phyloP scores from a whole-genome alignment of 1,140 invertebrate genomes.

The Octopus sinensis region DNA sequence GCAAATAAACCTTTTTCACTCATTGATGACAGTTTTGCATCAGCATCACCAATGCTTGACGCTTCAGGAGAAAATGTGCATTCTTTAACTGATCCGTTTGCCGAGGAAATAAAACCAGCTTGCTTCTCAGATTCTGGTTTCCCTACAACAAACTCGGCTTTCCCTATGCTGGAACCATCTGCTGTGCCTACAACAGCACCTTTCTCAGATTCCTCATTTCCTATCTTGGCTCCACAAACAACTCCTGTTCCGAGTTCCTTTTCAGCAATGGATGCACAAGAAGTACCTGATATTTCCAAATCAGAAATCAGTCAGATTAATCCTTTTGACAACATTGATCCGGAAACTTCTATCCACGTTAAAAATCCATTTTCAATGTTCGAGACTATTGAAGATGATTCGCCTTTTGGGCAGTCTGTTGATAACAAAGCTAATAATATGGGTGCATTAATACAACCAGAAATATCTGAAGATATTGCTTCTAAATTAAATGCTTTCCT shows the following conservation, averaged over 20 bases:
- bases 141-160: slow-evolving; percentile 3
- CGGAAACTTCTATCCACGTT: not conserved
- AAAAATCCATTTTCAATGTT: slow-evolving; percentile 1
- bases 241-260: not conserved
- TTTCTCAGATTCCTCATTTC: slow-evolving; percentile 15
- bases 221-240: slow-evolving; percentile 17
- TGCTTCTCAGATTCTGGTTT: slow-evolving; percentile 27
- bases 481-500: not conserved
- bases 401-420: not conserved
- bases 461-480: not conserved
- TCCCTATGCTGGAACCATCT: not conserved
- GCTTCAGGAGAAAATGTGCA: too few species aligned
- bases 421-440: not conserved
- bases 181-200: not conserved
- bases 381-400: not conserved
- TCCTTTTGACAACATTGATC: not conserved
- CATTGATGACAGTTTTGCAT: not conserved
- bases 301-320: not conserved
- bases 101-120: too few species aligned
- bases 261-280: not conserved
- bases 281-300: not conserved
- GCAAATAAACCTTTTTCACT: not conserved
- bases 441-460: not conserved
- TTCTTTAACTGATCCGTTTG: too few species aligned
- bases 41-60: not conserved